Evolutionary conservation across 2,888 invertebrate species (phyloP).

Genomic region (Scrobipalpa costella): DNA sequence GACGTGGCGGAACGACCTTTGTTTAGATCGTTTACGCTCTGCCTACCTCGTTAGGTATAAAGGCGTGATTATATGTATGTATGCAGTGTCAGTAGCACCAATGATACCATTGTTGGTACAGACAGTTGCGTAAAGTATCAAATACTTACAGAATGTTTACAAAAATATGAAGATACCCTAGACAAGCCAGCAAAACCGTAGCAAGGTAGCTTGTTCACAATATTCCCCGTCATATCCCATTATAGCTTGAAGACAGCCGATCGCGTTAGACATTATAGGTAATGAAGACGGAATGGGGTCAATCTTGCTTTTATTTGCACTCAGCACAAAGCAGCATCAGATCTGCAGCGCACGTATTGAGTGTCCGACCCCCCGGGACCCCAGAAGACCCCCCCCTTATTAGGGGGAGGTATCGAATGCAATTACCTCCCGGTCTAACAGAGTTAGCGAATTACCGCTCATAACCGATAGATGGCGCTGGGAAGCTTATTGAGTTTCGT

Average conservation of each 20-base stretch:
- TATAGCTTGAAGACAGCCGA: background rate
- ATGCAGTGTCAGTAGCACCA: no score
- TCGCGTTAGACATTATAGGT: background rate
- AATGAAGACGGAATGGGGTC: conserved; percentile 15
- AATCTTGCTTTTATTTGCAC: conserved; percentile 19
- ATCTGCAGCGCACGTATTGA: conserved; percentile 23
- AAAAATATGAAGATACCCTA: no score
- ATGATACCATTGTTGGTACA: no score
- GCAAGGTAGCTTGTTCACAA: no score
- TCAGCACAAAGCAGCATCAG: conserved; percentile 6
- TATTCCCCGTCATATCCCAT: background rate
- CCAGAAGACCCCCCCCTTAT: conserved; percentile 21
- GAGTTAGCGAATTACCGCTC: conserved; percentile 31
- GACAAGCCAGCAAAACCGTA: no score
- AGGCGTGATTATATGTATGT: no score
- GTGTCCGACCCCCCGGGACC: conserved; percentile 8
- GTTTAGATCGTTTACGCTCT: no score
- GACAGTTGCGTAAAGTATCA: no score
- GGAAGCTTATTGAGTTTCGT: conserved; percentile 22
- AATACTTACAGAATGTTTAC: no score
- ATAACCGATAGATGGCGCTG: conserved; percentile 32
- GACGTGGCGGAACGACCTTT: no score
- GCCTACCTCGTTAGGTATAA: no score
- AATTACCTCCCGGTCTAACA: conserved; percentile 31
- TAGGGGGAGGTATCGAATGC: conserved; percentile 29